A percentile compares a stretch with the other conserved stretches of the same genome.
These are phyloP conservation scores for Stramonita haemastoma DNA, from an alignment of 2,888 invertebrate genomes.

Conservation along the genomic window DNA sequence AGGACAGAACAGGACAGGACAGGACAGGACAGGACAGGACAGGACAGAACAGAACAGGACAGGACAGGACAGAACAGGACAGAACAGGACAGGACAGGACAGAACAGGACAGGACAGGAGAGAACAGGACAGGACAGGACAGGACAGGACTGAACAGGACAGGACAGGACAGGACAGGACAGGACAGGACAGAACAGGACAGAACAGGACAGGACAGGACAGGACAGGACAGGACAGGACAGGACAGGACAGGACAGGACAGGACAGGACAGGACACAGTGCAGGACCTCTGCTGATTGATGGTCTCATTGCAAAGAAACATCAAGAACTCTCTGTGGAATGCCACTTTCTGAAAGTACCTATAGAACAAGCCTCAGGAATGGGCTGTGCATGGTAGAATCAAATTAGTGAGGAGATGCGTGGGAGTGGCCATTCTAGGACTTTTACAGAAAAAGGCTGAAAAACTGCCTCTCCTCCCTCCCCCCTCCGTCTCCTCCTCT, in stretches of 20 bases:
- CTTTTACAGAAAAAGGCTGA: too few relatives aligned
- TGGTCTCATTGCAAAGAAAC: too few relatives aligned
- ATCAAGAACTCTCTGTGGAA: too few relatives aligned
- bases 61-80: slow-evolving; percentile 15
- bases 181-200: background rate
- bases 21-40: slow-evolving; percentile 21
- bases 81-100: slow-evolving; percentile 19
- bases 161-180: background rate
- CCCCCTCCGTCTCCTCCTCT: too few relatives aligned
- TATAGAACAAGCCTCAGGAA: too few relatives aligned
- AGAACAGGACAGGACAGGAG: slow-evolving; percentile 1
- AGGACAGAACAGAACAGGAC: slow-evolving; percentile 15
- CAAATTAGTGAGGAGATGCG: too few relatives aligned
- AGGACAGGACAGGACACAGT: background rate
- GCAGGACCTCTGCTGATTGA: too few relatives aligned
- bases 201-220: background rate
- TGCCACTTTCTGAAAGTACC: too few relatives aligned
- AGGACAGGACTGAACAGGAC: background rate
- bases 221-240: slow-evolving; percentile 4
- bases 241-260: slow-evolving; percentile 15
- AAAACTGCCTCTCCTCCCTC: too few relatives aligned
- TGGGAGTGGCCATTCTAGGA: too few relatives aligned
- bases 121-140: slow-evolving; percentile 19
- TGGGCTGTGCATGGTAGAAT: too few relatives aligned
- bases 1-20: slow-evolving; percentile 14